These are phyloP conservation scores for Mesocricetus auratus DNA, from an alignment of 2,113 vertebrate species.

Conservation along the genomic window DNA sequence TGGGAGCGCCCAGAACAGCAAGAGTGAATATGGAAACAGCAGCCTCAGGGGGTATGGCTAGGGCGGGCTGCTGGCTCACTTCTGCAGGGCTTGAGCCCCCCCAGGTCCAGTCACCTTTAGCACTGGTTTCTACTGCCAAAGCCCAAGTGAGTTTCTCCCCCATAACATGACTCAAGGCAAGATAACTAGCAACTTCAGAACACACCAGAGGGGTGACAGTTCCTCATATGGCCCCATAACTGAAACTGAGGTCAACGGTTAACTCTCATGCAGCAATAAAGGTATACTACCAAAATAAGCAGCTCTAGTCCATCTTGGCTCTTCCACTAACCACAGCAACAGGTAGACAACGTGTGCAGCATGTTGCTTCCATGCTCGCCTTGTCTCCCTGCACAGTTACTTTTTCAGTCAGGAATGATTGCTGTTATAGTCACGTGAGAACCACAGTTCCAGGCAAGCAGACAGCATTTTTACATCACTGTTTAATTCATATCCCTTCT, in stretches of 20 bases:
- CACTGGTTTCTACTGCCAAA: background rate
- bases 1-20: too few species aligned
- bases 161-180: background rate
- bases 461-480: slow-evolving; percentile 46
- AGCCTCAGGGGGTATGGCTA: background rate
- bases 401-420: slow-evolving; percentile 15
- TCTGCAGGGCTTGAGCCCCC: background rate
- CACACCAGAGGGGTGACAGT: background rate
- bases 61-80: background rate
- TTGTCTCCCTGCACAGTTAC: background rate
- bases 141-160: background rate
- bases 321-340: background rate
- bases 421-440: slow-evolving; percentile 31
- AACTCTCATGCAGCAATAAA: background rate
- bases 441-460: background rate
- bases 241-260: background rate
- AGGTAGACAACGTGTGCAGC: background rate
- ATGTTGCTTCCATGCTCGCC: background rate
- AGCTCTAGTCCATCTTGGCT: background rate
- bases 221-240: background rate
- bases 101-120: background rate
- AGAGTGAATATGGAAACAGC: background rate
- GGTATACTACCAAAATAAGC: background rate
- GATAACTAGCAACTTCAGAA: background rate
- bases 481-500: slow-evolving; percentile 51